A percentile compares a stretch with the other conserved stretches of the same genome.
phyloP scores from a whole-genome alignment of 2,888 invertebrate genomes.

The Lochmaea crataegi region DNA sequence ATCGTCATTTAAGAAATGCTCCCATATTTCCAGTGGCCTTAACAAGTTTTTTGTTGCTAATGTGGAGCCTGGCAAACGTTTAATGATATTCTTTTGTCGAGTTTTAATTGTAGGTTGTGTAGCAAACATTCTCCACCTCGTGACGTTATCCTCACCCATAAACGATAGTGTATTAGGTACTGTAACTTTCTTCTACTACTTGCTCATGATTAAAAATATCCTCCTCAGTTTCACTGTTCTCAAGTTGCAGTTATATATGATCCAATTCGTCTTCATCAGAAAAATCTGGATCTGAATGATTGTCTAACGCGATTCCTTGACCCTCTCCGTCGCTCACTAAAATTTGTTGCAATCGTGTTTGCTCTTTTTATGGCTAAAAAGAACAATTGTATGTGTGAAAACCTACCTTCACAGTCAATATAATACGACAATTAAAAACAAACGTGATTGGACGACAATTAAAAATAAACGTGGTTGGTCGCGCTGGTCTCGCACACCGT shows the following conservation, averaged over 20 bases:
- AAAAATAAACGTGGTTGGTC: no score
- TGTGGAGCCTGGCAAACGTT: slow-evolving; percentile 15
- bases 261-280: slow-evolving; percentile 36
- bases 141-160: slow-evolving; percentile 21
- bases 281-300: slow-evolving; percentile 18
- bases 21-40: slow-evolving; percentile 43
- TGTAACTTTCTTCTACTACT: slow-evolving; percentile 26
- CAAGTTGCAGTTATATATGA: slow-evolving; percentile 26
- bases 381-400: not conserved
- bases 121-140: slow-evolving; percentile 17
- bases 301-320: slow-evolving; percentile 21
- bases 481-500: no score
- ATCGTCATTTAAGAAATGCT: slow-evolving; percentile 45
- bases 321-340: slow-evolving; percentile 17
- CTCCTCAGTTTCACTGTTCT: slow-evolving; percentile 30
- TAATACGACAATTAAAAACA: not conserved
- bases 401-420: not conserved
- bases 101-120: slow-evolving; percentile 8
- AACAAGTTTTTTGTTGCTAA: slow-evolving; percentile 3
- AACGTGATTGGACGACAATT: no score
- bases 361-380: slow-evolving; percentile 8
- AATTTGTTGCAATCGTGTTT: not conserved
- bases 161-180: slow-evolving; percentile 14
- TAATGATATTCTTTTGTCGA: not conserved
- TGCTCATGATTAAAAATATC: slow-evolving; percentile 27